Percentiles rank a stretch among this genome's conserved stretches.
Conservation (phyloP, 2,113 vertebrate genomes). For the Pionites leucogaster region DNA sequence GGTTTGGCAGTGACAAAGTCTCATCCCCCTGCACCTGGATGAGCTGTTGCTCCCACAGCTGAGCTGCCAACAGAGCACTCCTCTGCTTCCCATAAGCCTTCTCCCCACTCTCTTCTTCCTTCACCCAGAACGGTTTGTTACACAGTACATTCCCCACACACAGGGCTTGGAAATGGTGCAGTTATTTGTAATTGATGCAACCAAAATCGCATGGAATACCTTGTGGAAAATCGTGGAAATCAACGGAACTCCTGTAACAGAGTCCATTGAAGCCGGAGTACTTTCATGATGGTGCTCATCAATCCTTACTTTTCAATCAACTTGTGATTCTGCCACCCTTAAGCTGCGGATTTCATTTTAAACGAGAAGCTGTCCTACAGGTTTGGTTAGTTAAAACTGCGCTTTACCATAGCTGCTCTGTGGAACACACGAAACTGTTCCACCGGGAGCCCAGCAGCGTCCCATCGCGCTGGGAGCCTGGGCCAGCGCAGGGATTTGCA, state of each 20-base stretch:
- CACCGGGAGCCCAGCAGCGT: conserved; percentile 6
- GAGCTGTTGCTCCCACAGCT: neutral
- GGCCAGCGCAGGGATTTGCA: conserved; percentile 41
- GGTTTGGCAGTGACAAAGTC: neutral
- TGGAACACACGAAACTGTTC: neutral
- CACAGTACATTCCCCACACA: neutral
- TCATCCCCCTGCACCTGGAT: fast-evolving
- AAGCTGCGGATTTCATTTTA: neutral
- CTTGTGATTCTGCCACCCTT: neutral
- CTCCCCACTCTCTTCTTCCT: neutral
- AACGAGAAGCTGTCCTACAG: neutral
- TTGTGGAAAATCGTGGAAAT: neutral
- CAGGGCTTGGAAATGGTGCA: neutral
- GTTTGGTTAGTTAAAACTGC: neutral
- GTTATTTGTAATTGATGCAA: neutral
- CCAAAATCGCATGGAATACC: neutral
- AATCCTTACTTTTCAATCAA: neutral
- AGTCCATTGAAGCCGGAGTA: neutral
- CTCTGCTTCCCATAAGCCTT: neutral
- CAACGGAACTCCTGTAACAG: fast-evolving
- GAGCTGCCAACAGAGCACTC: neutral
- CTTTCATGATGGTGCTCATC: neutral
- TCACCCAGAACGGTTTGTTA: neutral
- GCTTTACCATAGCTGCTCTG: neutral
- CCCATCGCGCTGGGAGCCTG: neutral